Base-by-base conservation (phyloP, 1,140 invertebrate species). In the Andrena cerasifolii region DNA sequence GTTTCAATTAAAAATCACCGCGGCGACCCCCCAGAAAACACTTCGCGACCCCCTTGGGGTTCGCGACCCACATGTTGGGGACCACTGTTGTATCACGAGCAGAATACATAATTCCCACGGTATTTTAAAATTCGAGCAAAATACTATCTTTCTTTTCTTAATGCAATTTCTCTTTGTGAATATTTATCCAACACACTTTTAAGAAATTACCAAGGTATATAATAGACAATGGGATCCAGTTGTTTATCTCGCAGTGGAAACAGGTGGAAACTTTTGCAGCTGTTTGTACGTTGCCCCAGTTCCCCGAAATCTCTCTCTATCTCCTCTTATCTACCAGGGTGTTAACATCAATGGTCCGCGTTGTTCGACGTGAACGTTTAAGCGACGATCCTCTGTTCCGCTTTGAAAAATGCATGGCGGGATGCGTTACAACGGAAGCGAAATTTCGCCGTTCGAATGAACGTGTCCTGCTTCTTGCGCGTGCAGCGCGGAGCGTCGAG, bases 321-420 rank as follows among this genome's bases (percentile, higher is more conserved):
- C 73, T 47, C 14, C 10, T 14, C 28, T 75, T 75, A 67, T 75
- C 73, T 31, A 3, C 3, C 53, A 31, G 18, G 51, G 16, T 28
- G 51, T 18, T 56, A 43, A n/a, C 14, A 62, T 49, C 51, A 68
- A 76, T 68, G 63, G 5, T 0, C 14, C n/a, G 8, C 14, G 18
- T 43, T 66, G 53, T 76, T 21, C 14, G 4, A 36, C 53, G 26
- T 5, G 63, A 33, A 75, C 67, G 47, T 67, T 75, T 75, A 76
- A 76, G 67, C 63, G 49, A 68, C 53, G 63, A 43, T 36, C 8
- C 49, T 8, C 40, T 58, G 73, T 58, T 12, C 63, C 14, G 36
- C 26, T 67, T 58, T 26, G 24, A n/a, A 58, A 66, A 49, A 2
- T 21, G 12, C 36, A 10, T 40, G 36, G 36, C 36, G 3, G 10